Base-by-base conservation (phyloP, 2,888 invertebrate genomes). In the Melikaiella ostensackeni region DNA sequence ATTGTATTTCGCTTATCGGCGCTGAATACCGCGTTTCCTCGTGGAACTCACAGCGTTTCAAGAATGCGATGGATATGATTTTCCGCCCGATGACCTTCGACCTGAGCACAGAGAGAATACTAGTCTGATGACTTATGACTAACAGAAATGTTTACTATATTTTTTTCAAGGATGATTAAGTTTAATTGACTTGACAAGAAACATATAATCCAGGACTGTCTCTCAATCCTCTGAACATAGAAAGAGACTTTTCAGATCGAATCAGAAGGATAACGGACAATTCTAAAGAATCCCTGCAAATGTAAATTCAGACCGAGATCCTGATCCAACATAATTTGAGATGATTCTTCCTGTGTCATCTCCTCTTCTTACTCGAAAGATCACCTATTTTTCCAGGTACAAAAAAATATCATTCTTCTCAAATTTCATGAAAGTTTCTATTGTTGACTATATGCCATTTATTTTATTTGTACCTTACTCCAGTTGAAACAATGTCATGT, bases 1-100 rank as follows among this genome's bases (percentile, higher is more conserved):
- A 88, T 91, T 86, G 85, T 84, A 89, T 91, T 91, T 90, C 90
- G 90, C 91, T 90, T 90, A 91, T 91, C 88, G 85, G 81, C 83
- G 85, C 84, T 84, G 84, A 85, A 86, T 82, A 81, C 83, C 81
- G 35, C 85, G 84, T 84, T 87, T 88, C 84, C 85, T 82, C 84
- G 85, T 84, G 85, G 84, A 86, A 88, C 85, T 81, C 81, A 79
- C 78, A 76, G 79, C 75, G 83, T 83, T 79, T 81, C 83, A 81
- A 81, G 81, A 78, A 80, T 79, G 74, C 82, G 84, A 84, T 85
- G 86, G 86, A 85, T 89, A 89, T 89, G 88, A 85, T 87, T 88
- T 86, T 86, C 84, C 79, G 57, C 75, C 24, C 46, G 77, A 66
- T 76, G 82, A 80, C 82, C 81, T 83, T 85, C 81, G 79, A 70